Percentiles rank a stretch among this genome's conserved stretches.
Evolutionary conservation across 1,140 invertebrate genomes (phyloP).

Genomic region (Listronotus oregonensis): DNA sequence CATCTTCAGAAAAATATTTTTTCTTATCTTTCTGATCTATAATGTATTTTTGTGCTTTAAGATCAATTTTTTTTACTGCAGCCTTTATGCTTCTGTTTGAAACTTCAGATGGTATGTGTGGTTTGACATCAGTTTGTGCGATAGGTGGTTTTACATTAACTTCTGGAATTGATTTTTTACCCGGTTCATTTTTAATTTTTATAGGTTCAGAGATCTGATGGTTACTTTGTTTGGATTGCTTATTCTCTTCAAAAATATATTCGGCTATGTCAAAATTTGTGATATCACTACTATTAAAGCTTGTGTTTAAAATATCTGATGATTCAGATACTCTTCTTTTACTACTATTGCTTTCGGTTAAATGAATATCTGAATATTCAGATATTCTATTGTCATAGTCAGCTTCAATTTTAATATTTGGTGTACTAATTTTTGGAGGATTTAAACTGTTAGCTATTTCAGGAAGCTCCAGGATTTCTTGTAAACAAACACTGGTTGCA

Average conservation of each 20-base stretch:
- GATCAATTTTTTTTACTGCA: constrained; percentile 49
- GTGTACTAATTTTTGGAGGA: background rate
- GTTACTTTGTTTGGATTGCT: constrained; percentile 12
- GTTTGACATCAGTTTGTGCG: too few relatives aligned
- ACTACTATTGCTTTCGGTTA: background rate
- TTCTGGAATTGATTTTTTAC: too few relatives aligned
- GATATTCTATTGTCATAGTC: constrained; percentile 2
- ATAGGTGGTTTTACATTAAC: too few relatives aligned
- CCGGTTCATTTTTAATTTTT: too few relatives aligned
- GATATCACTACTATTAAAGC: constrained; percentile 25
- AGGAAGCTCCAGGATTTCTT: constrained; percentile 12
- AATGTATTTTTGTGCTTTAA: constrained; percentile 47
- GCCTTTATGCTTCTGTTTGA: constrained; percentile 29
- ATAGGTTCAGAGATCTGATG: too few relatives aligned
- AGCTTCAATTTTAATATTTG: constrained; percentile 1
- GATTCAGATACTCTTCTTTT: constrained; percentile 6
- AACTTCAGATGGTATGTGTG: background rate
- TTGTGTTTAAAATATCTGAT: constrained; percentile 24
- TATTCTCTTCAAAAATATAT: constrained; percentile 30
- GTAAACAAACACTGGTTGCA: background rate
- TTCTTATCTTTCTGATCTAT: constrained; percentile 36
- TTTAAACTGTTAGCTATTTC: constrained; percentile 8
- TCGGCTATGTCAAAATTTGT: constrained; percentile 36
- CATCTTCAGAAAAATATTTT: constrained; percentile 30
- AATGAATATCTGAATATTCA: background rate